Evolutionary conservation across 2,113 vertebrate species (phyloP).

Genomic region (Onychostruthus taczanowskii): DNA sequence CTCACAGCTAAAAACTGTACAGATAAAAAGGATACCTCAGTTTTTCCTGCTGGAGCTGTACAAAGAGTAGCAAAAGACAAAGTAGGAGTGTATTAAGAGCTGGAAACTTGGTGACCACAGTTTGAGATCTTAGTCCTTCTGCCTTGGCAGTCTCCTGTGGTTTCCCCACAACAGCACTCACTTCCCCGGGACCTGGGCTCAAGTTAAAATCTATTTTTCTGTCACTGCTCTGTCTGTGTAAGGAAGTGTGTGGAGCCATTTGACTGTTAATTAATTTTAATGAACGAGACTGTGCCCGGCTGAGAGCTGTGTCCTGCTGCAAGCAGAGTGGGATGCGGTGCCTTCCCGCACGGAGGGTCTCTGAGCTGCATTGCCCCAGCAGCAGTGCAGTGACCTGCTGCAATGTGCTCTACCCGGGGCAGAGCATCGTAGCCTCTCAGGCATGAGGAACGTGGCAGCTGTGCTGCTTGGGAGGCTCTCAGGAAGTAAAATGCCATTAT

Average conservation of each 20-base stretch:
- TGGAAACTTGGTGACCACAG: not conserved
- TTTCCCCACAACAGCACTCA: not conserved
- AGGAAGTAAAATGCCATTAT: not conserved
- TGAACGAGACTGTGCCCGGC: not conserved
- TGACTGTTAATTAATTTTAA: slow-evolving; percentile 25
- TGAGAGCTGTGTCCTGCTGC: not conserved
- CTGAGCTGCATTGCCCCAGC: not conserved
- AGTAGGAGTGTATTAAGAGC: slow-evolving; percentile 29
- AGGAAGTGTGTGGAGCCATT: not conserved
- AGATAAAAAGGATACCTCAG: slow-evolving; percentile 56
- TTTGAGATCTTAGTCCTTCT: slow-evolving; percentile 27
- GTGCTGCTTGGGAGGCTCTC: not conserved
- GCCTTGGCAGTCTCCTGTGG: slow-evolving; percentile 21
- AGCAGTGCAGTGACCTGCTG: not conserved
- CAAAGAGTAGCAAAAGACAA: slow-evolving; percentile 30
- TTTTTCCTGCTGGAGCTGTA: slow-evolving; percentile 43
- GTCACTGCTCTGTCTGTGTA: not conserved
- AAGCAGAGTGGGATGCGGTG: not conserved
- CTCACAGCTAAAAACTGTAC: slow-evolving; percentile 36
- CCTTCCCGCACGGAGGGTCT: not conserved
- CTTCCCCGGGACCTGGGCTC: slow-evolving; percentile 4
- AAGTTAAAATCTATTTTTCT: not conserved
- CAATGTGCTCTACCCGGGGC: accelerated
- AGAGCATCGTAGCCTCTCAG: not conserved
- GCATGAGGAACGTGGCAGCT: not conserved